phyloP scores from a whole-genome alignment of 2,888 invertebrate genomes.

The Hypsopygia costalis region DNA sequence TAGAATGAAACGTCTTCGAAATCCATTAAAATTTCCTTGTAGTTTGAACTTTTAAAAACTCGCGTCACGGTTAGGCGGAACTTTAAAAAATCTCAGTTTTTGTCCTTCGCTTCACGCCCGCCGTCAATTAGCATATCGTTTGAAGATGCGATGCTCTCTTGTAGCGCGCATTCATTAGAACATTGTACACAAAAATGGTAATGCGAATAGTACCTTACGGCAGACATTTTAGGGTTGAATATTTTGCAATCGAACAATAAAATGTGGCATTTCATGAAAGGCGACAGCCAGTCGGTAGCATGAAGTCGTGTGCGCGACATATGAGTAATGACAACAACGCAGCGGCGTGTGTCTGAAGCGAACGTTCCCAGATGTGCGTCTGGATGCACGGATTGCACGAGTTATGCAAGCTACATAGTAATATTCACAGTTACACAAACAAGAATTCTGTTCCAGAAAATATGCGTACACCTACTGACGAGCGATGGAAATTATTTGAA shows the following conservation, averaged over 20 bases:
- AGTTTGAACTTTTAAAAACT: conserved; percentile 1
- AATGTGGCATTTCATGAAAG: conserved; percentile 50
- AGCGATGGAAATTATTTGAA: background rate
- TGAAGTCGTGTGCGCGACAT: conserved; percentile 71
- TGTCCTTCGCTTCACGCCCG: conserved; percentile 55
- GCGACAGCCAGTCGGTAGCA: conserved; percentile 46
- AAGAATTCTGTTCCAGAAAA: conserved; percentile 31
- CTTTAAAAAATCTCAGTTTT: conserved; percentile 48
- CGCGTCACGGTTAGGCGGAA: conserved; percentile 31
- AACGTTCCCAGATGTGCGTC: conserved; percentile 69
- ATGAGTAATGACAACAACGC: conserved; percentile 78
- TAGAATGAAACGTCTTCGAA: background rate
- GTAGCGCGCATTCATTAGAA: conserved; percentile 35
- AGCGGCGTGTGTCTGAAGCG: conserved; percentile 55
- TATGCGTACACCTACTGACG: conserved; percentile 7
- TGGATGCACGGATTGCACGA: conserved; percentile 56
- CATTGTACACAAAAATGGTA: conserved; percentile 26
- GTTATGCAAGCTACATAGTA: conserved; percentile 55
- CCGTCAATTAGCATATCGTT: conserved; percentile 77
- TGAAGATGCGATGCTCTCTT: conserved; percentile 64
- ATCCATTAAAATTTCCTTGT: conserved; percentile 4
- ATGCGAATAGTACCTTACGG: conserved; percentile 34
- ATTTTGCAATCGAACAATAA: conserved; percentile 32
- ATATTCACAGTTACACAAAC: conserved; percentile 42
- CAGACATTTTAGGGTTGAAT: conserved; percentile 46